Base-by-base conservation (phyloP, 2,888 invertebrate genomes). In the Pantelozetes paolii region DNA sequence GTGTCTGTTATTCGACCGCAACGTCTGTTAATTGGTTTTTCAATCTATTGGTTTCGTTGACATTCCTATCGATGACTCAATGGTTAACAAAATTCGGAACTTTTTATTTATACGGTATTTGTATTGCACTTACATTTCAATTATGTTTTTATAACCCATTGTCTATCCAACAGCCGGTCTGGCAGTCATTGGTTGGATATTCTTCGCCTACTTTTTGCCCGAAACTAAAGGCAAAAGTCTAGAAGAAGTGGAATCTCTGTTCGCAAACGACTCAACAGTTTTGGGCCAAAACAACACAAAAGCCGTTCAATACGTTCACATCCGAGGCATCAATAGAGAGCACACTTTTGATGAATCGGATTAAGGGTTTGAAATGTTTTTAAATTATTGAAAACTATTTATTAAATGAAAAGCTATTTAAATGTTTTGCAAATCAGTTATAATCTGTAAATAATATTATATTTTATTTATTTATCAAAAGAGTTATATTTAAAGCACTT, bases 171-270 rank as follows among this genome's bases (percentile, higher is more conserved):
- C 18, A 57, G 75, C 71, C 26, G 32, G 71, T n/a, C 57, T 75
- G 15, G 64, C 71, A 0, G 15, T 67, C n/a, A 26, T 74, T 36
- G 75, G 75, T 57, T 71, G 59, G 71, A 36, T 85, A 1, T 82
- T 85, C 75, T 81, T 86, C 75, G 81, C 79, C 64, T 76, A 82
- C 26, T 80, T 83, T 32, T 81, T 86, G 71, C 86, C 86, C 1
- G 86, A 86, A 79, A 86, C 86, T 0, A 84, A 83, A 78, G 85
- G 85, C 5, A 81, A 80, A 62, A 80, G 80, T 36, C 80, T 86
- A 67, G 86, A 86, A 78, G 84, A 85, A 74, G 83, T 85, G 72
- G 83, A 84, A 77, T 76, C 78, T 8, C 77, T 85, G n/a, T 85
- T 85, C 78, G 82, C 57, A 3, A 6, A 57, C 57, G 57, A 57